phyloP scores from a whole-genome alignment of 2,113 vertebrate species.

The Neomonachus schauinslandi region DNA sequence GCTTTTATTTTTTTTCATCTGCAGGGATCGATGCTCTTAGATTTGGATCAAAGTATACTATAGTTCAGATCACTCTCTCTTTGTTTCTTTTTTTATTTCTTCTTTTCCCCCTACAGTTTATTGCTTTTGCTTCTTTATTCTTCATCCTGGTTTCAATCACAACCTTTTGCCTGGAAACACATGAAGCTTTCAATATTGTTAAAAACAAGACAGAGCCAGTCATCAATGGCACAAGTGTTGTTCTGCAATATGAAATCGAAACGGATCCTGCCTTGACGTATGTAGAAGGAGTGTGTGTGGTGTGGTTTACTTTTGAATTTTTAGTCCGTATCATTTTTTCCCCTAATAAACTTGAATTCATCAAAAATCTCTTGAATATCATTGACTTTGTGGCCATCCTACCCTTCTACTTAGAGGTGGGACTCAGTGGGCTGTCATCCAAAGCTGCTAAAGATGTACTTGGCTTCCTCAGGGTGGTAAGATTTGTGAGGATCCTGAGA shows the following conservation, averaged over 20 bases:
- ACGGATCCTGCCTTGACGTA: conserved; percentile 97
- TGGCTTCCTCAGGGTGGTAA: conserved; percentile 98
- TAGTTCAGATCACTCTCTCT: conserved; percentile 44
- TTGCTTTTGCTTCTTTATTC: conserved; percentile 98
- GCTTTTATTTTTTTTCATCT: not conserved
- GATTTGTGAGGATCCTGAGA: conserved; percentile 97
- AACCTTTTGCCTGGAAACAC: conserved; percentile 99
- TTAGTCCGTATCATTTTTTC: conserved; percentile 96
- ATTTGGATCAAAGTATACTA: conserved; percentile 45
- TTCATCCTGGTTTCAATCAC: conserved; percentile 99
- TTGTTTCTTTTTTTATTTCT: conserved; percentile 71
- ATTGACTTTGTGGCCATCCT: conserved; percentile 99
- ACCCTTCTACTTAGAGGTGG: conserved; percentile 98
- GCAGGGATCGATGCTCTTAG: not conserved
- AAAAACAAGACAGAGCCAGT: conserved; percentile 96
- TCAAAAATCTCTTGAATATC: conserved; percentile 97
- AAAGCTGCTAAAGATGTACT: conserved; percentile 98
- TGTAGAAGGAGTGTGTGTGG: conserved; percentile 97
- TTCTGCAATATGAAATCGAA: conserved; percentile 95
- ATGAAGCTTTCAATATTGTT: conserved; percentile 98
- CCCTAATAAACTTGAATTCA: conserved; percentile 97
- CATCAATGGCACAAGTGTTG: conserved; percentile 89
- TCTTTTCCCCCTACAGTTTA: conserved; percentile 90
- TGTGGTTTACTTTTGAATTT: conserved; percentile 99
- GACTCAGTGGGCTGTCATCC: conserved; percentile 96